phyloP scores from a whole-genome alignment of 2,888 invertebrate species.

The Sicus ferrugineus region DNA sequence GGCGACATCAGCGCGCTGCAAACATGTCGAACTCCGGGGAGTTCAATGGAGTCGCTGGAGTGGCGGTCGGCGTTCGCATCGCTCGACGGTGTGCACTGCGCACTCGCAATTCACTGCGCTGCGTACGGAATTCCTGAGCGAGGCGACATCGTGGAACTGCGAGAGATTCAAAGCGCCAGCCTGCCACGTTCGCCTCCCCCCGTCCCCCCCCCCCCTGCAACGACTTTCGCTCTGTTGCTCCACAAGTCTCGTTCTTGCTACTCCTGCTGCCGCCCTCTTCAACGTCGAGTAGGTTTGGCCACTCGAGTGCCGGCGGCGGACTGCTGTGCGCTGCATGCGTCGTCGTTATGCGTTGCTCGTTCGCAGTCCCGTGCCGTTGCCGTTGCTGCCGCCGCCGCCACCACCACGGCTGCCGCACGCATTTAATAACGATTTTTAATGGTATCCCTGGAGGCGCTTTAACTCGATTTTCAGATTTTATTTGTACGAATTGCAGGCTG shows the following conservation, averaged over 20 bases:
- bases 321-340: neutral
- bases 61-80: neutral
- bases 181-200: neutral
- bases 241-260: neutral
- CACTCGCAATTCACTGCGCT: conserved; percentile 8
- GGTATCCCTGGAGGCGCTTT: conserved; percentile 24
- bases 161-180: neutral
- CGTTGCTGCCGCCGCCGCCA: neutral
- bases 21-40: neutral
- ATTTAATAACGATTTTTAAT: conserved; percentile 32
- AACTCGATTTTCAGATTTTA: conserved; percentile 20
- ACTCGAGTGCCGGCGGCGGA: conserved; percentile 16
- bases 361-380: neutral
- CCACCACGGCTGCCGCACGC: conserved; percentile 1
- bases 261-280: conserved; percentile 8
- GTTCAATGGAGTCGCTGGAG: neutral
- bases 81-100: neutral
- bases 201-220: no score
- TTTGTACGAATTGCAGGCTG: conserved; percentile 19
- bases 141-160: neutral
- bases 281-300: conserved; percentile 1
- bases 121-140: conserved; percentile 1
- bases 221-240: neutral
- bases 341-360: conserved; percentile 17
- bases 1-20: conserved; percentile 51